Base-by-base conservation (phyloP, 2,113 vertebrate species). In the Corythoichthys intestinalis region DNA sequence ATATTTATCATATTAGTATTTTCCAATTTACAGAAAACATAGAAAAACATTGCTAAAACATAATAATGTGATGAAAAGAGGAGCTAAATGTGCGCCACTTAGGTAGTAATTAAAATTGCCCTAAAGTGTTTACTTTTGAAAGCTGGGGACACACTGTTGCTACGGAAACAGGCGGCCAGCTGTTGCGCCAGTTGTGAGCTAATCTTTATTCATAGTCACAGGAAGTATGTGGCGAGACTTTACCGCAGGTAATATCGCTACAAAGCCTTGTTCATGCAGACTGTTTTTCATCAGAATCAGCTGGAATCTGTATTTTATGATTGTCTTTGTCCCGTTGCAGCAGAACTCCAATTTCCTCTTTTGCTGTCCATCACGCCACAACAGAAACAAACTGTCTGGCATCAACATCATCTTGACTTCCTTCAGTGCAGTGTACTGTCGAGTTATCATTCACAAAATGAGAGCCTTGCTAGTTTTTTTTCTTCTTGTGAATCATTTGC, bases 251-350 rank as follows among this genome's bases (percentile, higher is more conserved):
- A 63, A 47, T 47, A 47, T 47, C 20, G 44, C n/a, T 28, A 13
- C 20, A 12, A 20, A 34, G 44, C n/a, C 20, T 58, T 37, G 53
- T 58, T 14, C 12, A 34, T 58, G 56, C 34, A 37, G 13, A 58
- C 56, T 58, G 56, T 15, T 37, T 12, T 58, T 58, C 56, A 58
- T 58, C 61, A 34, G 61, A 63, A 63, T 63, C 61, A 63, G 20
- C 41, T 34, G 44, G 15, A 34, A 63, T 63, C 41, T 47, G 44
- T 47, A 14, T 63, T 63, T 63, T 63, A 78, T 79, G 39, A 77
- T 68, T 75, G 54, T 62, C 83, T 56, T 52, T 79, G 79, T 74
- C 73, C 15, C 12, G 69, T 74, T 67, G 78, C 48, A 37, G 74
- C 50, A 67, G 64, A 73, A 74, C 66, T 79, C 52, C 52, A 71